Evolutionary conservation across 2,797 vertebrate genomes (phyloP), one percentile per base, ranked within the genome.

Genomic region (Silurus lanzhouensis): DNA sequence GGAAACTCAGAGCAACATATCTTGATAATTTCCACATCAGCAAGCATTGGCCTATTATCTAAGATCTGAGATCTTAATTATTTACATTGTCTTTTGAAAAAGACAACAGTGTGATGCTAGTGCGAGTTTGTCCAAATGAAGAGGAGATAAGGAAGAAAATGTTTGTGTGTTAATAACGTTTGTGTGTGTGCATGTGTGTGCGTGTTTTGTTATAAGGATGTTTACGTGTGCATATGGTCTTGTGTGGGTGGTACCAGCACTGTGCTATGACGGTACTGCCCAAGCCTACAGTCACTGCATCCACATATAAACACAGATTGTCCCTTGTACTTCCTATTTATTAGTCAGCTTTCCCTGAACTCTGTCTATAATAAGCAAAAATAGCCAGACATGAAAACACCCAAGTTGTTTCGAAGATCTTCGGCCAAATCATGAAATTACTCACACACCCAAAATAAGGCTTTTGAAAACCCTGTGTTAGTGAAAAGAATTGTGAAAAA

Each of bases 241-340:
- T 76, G 38, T 75, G 78, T 68, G 84, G 72, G 84, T 72, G 88
- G 63, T 84, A 83, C 74, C 48, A 20, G 20, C 68, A 83, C 48
- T 64, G 75, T 77, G 57, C 19, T 61, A 75, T 60, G 44, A 77
- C 79, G 74, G 85, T 55, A 20, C 64, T 60, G 81, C n/a, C 85
- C 87, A 88, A 27, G 5, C 84, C 89, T 48, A 80, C 67, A 13
- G 66, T 22, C 67, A 58, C 1, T 55, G 15, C 75, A 15, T 58
- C 67, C 27, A 31, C 64, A 57, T 86, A 85, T 89, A 89, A 90
- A 83, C 89, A 91, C 75, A 38, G 90, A 88, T 87, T 85, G 87
- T 88, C 88, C 90, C 92, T 93, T 91, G 88, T 90, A 92, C 92
- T 93, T 94, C 89, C 93, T 92, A 89, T 92, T 89, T 92, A 90